These are phyloP conservation scores for Drosophila ezoana DNA, from an alignment of 2,888 invertebrate species.

Conservation along the genomic window DNA sequence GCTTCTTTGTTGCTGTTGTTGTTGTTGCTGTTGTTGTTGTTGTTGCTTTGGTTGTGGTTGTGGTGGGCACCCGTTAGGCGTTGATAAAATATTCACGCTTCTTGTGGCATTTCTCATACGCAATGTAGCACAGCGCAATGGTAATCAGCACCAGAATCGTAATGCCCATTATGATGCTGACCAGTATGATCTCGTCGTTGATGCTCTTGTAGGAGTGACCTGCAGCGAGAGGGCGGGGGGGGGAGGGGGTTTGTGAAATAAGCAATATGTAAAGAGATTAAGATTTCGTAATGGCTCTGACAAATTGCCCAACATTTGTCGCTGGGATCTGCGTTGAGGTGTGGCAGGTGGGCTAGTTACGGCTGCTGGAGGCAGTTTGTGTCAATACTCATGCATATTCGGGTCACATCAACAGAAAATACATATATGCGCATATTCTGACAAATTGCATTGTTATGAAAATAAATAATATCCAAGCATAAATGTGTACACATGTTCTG, in stretches of 20 bases:
- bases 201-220: slow-evolving; percentile 92
- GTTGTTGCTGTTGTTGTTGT: slow-evolving; percentile 6
- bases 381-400: slow-evolving; percentile 62
- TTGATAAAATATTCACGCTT: slow-evolving; percentile 89
- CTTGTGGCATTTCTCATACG: slow-evolving; percentile 90
- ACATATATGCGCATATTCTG: slow-evolving; percentile 29
- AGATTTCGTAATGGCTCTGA: slow-evolving; percentile 28
- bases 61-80: slow-evolving; percentile 85
- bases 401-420: slow-evolving; percentile 8
- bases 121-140: slow-evolving; percentile 92
- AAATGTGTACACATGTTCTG: slow-evolving; percentile 10
- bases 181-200: slow-evolving; percentile 94
- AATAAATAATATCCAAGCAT: slow-evolving; percentile 42
- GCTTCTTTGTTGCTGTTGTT: slow-evolving; percentile 2
- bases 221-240: slow-evolving; percentile 81
- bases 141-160: slow-evolving; percentile 92
- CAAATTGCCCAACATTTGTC: slow-evolving; percentile 42
- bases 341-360: slow-evolving; percentile 5
- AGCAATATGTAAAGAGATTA: slow-evolving; percentile 30
- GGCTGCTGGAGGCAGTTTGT: slow-evolving; percentile 18
- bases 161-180: slow-evolving; percentile 94
- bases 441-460: slow-evolving; percentile 58
- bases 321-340: slow-evolving; percentile 1
- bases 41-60: slow-evolving; percentile 8
- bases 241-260: neutral